phyloP scores from a whole-genome alignment of 2,888 invertebrate species.

The Lutraria lutraria region DNA sequence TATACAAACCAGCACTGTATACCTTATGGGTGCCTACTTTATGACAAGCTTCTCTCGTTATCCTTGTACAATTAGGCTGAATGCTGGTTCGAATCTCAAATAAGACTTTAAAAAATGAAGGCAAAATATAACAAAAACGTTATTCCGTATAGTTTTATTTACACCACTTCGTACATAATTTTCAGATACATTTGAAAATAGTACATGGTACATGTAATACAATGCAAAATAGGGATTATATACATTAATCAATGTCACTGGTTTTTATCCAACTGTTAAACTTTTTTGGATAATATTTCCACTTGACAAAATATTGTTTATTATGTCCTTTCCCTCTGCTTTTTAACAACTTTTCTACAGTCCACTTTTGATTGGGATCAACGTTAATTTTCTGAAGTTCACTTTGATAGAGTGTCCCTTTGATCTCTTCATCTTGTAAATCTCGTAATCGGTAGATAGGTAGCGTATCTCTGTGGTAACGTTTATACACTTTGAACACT shows the following conservation, averaged over 20 bases:
- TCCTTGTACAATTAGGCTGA: background rate
- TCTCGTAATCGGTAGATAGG: conserved; percentile 21
- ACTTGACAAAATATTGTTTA: conserved; percentile 53
- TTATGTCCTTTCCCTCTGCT: conserved; percentile 59
- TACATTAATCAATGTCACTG: background rate
- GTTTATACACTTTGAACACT: conserved; percentile 4
- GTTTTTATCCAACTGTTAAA: conserved; percentile 29
- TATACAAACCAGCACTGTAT: too few species aligned
- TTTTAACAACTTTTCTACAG: conserved; percentile 15
- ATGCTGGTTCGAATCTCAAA: background rate
- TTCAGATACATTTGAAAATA: background rate
- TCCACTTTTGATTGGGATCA: background rate
- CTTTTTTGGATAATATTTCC: conserved; percentile 14
- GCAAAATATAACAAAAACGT: background rate
- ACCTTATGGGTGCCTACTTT: too few species aligned
- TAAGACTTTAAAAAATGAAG: background rate
- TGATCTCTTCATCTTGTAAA: conserved; percentile 25
- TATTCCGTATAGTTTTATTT: background rate
- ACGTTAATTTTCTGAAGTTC: conserved; percentile 24
- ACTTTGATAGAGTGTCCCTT: conserved; percentile 23
- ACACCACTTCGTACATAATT: background rate
- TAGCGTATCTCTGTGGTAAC: conserved; percentile 11
- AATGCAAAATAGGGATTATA: too few species aligned
- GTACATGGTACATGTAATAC: too few species aligned
- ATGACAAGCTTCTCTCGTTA: too few species aligned